A percentile compares a stretch with the other conserved stretches of the same genome.
phyloP scores from a whole-genome alignment of 1,140 invertebrate species.

The Papilio glaucus region DNA sequence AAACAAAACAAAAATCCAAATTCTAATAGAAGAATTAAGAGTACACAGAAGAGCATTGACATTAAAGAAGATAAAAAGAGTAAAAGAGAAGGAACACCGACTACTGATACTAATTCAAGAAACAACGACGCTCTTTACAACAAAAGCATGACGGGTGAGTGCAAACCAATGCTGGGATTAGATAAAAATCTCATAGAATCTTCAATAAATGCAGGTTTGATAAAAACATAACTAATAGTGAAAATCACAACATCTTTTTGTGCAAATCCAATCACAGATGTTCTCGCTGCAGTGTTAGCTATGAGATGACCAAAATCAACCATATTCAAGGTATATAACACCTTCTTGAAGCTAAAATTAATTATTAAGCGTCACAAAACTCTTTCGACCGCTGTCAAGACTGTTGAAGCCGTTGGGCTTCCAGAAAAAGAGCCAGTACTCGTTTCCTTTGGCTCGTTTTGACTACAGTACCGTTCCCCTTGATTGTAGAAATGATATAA shows the following conservation, averaged over 20 bases:
- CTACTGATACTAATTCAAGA: slow-evolving; percentile 69
- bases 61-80: slow-evolving; percentile 56
- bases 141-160: slow-evolving; percentile 74
- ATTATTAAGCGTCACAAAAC: too few species aligned
- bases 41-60: slow-evolving; percentile 55
- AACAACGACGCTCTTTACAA: slow-evolving; percentile 64
- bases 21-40: not conserved
- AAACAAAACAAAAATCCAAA: not conserved
- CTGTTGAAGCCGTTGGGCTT: too few species aligned
- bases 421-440: too few species aligned
- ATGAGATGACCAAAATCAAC: too few species aligned
- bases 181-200: slow-evolving; percentile 46
- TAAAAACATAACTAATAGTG: slow-evolving; percentile 53
- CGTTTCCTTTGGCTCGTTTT: too few species aligned
- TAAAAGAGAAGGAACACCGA: slow-evolving; percentile 83
- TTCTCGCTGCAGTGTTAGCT: slow-evolving; percentile 50
- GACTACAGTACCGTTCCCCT: too few species aligned
- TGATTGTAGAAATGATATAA: too few species aligned
- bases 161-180: slow-evolving; percentile 76
- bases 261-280: slow-evolving; percentile 69
- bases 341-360: too few species aligned
- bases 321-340: too few species aligned
- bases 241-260: slow-evolving; percentile 55
- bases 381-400: too few species aligned
- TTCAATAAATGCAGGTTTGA: slow-evolving; percentile 51